Conservation (phyloP, 1,140 invertebrate genomes). For the Olivierus martensii region DNA sequence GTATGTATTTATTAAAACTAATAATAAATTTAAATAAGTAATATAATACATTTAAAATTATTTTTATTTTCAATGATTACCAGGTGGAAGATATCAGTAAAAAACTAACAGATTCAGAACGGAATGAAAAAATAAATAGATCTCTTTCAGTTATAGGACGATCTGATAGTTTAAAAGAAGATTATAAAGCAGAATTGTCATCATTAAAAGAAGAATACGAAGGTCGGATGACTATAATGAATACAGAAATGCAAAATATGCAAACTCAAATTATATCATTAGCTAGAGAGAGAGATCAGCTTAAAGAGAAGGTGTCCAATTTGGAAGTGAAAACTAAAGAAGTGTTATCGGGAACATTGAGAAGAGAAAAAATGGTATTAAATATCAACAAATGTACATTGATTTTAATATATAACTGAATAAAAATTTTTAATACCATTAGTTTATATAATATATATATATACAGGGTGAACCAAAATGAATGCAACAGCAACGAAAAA, state of each 20-base stretch:
- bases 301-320: constrained; percentile 76
- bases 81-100: constrained; percentile 63
- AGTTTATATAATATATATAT: too few relatives aligned
- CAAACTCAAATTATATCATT: constrained; percentile 64
- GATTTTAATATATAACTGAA: too few relatives aligned
- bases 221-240: constrained; percentile 64
- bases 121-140: not conserved
- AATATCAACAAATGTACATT: too few relatives aligned
- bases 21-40: too few relatives aligned
- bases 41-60: not conserved
- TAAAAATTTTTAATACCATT: too few relatives aligned
- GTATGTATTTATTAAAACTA: constrained; percentile 24
- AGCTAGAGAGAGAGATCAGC: constrained; percentile 74
- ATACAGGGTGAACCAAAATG: too few relatives aligned
- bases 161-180: too few relatives aligned
- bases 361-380: constrained; percentile 10
- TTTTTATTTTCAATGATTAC: constrained; percentile 14
- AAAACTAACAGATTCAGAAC: constrained; percentile 68
- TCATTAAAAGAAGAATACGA: constrained; percentile 80
- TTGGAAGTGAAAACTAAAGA: constrained; percentile 30
- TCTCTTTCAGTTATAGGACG: too few relatives aligned
- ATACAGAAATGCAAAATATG: constrained; percentile 68
- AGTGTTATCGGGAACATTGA: constrained; percentile 7
- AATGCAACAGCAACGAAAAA: too few relatives aligned
- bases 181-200: constrained; percentile 60